phyloP scores from a whole-genome alignment of 2,888 invertebrate genomes.

The Maniola hyperantus region DNA sequence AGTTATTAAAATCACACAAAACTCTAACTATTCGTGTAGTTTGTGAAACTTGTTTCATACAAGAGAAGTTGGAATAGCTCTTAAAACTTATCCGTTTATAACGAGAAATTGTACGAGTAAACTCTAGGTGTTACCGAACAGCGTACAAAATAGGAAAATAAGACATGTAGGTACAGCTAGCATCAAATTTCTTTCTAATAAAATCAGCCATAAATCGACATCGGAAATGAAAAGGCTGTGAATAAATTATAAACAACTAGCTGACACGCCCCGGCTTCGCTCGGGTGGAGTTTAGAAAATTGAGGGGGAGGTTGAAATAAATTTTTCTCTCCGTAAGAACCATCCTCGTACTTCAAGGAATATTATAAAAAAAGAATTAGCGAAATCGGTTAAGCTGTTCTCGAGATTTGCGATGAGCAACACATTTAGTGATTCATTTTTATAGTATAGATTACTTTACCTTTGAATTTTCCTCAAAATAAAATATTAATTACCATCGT shows the following conservation, averaged over 20 bases:
- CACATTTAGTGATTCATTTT: too few relatives aligned
- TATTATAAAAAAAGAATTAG: too few relatives aligned
- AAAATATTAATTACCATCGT: too few relatives aligned
- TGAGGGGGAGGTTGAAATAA: too few relatives aligned
- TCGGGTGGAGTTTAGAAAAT: too few relatives aligned
- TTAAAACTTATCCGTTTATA: conserved; percentile 16
- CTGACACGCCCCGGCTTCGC: too few relatives aligned
- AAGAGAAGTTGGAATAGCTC: conserved; percentile 12
- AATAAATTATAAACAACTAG: neutral
- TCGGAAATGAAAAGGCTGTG: neutral
- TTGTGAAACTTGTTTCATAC: conserved; percentile 5
- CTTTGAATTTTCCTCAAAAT: too few relatives aligned
- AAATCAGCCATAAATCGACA: neutral
- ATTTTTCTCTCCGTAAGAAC: too few relatives aligned
- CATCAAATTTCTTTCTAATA: neutral
- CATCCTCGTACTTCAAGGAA: too few relatives aligned
- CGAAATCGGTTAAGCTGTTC: too few relatives aligned
- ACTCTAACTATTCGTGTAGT: neutral
- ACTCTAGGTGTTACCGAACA: conserved; percentile 12
- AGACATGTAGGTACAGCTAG: neutral
- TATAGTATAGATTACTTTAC: too few relatives aligned
- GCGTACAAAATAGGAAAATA: neutral
- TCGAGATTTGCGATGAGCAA: too few relatives aligned
- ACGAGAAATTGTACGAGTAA: conserved; percentile 18
- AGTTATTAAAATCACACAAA: conserved; percentile 7